Evolutionary conservation across 1,140 invertebrate genomes (phyloP).

Genomic region (Drosophila lowei): DNA sequence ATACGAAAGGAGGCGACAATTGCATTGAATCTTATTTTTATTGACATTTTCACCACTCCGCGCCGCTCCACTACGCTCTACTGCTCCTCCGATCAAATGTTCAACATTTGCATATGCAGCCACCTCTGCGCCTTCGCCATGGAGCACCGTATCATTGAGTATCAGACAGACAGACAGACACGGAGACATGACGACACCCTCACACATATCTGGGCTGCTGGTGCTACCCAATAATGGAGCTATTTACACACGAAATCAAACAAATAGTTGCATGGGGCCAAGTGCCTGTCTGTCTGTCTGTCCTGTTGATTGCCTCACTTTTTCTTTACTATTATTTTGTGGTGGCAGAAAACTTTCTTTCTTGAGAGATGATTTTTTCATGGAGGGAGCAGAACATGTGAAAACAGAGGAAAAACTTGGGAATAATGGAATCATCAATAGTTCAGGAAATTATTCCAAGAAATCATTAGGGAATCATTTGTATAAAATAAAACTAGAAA

Average conservation of each 20-base stretch:
- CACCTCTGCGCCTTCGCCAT: constrained; percentile 8
- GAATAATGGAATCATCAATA: no score
- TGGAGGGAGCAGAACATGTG: no score
- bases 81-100: constrained; percentile 14
- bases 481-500: no score
- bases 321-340: no score
- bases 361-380: no score
- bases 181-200: neutral
- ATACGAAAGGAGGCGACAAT: constrained; percentile 26
- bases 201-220: constrained; percentile 7
- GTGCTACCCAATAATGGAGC: constrained; percentile 11
- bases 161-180: constrained; percentile 1
- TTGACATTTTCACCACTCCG: constrained; percentile 45
- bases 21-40: constrained; percentile 63
- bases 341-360: no score
- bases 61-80: neutral
- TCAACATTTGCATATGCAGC: constrained; percentile 49
- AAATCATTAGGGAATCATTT: no score
- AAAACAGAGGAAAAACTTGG: no score
- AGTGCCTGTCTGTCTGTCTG: neutral
- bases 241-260: constrained; percentile 27
- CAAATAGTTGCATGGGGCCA: constrained; percentile 9
- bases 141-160: constrained; percentile 9
- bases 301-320: constrained; percentile 14
- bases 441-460: no score